Evolutionary conservation across 2,888 invertebrate genomes (phyloP).

Genomic region (Blera fallax): DNA sequence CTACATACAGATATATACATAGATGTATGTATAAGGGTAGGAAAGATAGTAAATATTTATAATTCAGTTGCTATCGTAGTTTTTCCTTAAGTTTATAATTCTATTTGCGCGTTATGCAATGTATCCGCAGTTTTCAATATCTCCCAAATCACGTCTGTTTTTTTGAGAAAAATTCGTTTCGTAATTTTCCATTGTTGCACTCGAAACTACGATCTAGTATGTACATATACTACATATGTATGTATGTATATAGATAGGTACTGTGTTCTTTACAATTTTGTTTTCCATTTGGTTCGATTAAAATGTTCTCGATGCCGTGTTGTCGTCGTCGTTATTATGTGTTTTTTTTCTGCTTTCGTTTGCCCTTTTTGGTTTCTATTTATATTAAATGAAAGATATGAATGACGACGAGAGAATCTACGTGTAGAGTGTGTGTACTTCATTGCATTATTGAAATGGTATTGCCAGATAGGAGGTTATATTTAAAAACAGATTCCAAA

Average conservation of each 20-base stretch:
- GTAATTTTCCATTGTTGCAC: conserved; percentile 24
- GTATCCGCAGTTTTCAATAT: background rate
- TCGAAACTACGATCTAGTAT: background rate
- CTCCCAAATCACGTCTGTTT: background rate
- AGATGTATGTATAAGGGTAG: background rate
- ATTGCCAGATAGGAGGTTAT: conserved; percentile 1
- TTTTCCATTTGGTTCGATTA: conserved; percentile 26
- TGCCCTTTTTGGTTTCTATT: conserved; percentile 33
- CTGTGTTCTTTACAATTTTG: background rate
- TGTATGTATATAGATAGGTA: background rate
- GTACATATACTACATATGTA: no score
- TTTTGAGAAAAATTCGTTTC: conserved; percentile 8
- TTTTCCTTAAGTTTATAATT: background rate
- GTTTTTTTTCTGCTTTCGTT: background rate
- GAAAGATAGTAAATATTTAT: background rate
- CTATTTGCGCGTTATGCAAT: background rate
- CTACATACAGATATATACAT: no score
- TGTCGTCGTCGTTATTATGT: conserved; percentile 15
- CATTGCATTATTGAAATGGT: background rate
- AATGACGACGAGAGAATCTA: background rate
- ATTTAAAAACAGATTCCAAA: background rate
- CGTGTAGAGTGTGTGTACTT: background rate
- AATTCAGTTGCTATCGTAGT: background rate
- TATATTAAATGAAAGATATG: conserved; percentile 31
- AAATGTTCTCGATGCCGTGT: conserved; percentile 4